Percentiles rank a stretch among this genome's conserved stretches.
Conservation (phyloP, 2,113 vertebrate species). For the Actinemys pallida region DNA sequence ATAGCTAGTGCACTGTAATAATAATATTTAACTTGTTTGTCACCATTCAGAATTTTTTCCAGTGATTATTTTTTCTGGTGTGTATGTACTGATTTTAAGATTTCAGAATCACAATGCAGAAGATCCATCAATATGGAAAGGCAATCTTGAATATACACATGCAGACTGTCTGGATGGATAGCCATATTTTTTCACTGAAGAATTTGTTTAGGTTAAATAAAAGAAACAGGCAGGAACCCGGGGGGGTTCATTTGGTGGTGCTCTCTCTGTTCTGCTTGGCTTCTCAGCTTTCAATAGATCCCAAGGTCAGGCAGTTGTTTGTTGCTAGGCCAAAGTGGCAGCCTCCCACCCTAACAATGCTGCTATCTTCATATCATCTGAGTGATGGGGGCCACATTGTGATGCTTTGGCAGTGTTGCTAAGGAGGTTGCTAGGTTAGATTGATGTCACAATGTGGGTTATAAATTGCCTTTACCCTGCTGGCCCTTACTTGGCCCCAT, state of each 20-base stretch:
- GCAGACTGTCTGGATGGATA: neutral
- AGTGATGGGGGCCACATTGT: slow-evolving; percentile 69
- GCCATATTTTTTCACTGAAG: slow-evolving; percentile 51
- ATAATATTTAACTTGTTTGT: neutral
- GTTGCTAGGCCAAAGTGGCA: slow-evolving; percentile 73
- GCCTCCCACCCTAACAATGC: slow-evolving; percentile 69
- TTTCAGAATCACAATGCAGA: neutral
- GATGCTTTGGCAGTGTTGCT: slow-evolving; percentile 75
- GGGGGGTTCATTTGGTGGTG: slow-evolving; percentile 55
- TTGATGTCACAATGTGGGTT: slow-evolving; percentile 73
- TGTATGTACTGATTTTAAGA: neutral
- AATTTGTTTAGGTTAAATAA: slow-evolving; percentile 61
- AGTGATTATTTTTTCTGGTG: neutral
- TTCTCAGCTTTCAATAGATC: slow-evolving; percentile 74
- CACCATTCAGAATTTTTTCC: neutral
- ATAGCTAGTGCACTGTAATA: neutral
- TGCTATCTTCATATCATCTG: slow-evolving; percentile 65
- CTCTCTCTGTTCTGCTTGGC: slow-evolving; percentile 72
- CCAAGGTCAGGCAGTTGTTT: slow-evolving; percentile 74
- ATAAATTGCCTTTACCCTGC: slow-evolving; percentile 72
- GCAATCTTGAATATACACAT: neutral
- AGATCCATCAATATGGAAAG: slow-evolving; percentile 32
- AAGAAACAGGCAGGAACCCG: slow-evolving; percentile 55
- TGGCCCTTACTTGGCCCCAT: slow-evolving; percentile 68
- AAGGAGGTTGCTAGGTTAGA: slow-evolving; percentile 76